Base-by-base conservation (phyloP, 2,888 invertebrate species). In the Dynastes maya region DNA sequence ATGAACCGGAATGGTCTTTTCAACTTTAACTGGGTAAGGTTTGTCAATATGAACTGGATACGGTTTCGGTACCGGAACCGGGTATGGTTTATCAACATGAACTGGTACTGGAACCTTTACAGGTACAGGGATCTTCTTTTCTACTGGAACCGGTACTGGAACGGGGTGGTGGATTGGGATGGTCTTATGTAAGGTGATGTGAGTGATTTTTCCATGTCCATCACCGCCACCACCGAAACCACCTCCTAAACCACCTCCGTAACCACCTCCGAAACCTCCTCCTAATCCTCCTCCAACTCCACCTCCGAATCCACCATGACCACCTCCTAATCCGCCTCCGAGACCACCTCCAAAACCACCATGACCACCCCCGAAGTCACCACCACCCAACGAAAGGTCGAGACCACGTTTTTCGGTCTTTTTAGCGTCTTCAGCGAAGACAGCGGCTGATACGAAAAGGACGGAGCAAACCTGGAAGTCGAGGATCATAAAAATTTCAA, bases 1-100 rank as follows among this genome's bases (percentile, higher is more conserved):
- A 55, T 78, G 80, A 53, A 78, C 78, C 13, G 71, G 71, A 32
- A 80, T 22, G 53, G 70, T 78, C 51, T 78, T 80, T 40, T 71
- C 80, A 13, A 80, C 78, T 76, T 74, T 74, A 58, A 78, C 78
- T 32, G 80, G 80, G 29, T 78, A 76, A 13, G 80, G 80, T 76
- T 80, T 80, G 22, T 80, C 80, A 13, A 80, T 49, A 11, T 63
- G 78, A 13, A 80, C 80, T 76, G 80, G 80, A 55, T 80, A 80
- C 45, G 80, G 80, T 80, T 80, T 78, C 9, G 80, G 80, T 11
- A 80, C 80, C 11, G 78, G 80, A 1, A 80, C 80, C 2, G 80
- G 80, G 71, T 80, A 80, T 27, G 80, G 80, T 49, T 78, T 80
- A 51, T 80, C 80, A 49, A 80, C 80, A 13, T 80, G 72, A 40